Base-by-base conservation (phyloP, 2,888 invertebrate species). In the Oxystoma pomonae region DNA sequence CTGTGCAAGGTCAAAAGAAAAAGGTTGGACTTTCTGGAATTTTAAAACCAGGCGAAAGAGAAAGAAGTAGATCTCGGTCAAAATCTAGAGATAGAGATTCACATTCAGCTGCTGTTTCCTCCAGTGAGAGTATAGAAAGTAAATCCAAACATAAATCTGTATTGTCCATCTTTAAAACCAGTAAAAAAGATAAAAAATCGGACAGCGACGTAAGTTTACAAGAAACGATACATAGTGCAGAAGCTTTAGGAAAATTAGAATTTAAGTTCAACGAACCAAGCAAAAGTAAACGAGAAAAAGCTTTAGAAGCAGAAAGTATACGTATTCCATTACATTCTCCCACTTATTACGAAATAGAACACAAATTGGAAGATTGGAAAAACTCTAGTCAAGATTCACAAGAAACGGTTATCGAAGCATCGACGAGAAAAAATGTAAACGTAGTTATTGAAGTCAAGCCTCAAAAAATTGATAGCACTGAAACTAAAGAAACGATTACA, bases 281-380 rank as follows among this genome's bases (percentile, higher is more conserved):
- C 35, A 65, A 66, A 20, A 73, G 71, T 53, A 83, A 85, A 67
- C 87, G 87, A 75, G 89, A 89, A 69, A 84, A 85, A 57, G 83
- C 87, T 0, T 80, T 84, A 51, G 86, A 87, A 70, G 88, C 87
- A 0, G 82, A 82, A 57, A 83, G 85, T 61, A 87, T 91, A 60
- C 86, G 89, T 68, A 90, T 91, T 71, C 90, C 90, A 0, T 76
- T 91, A 63, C 89, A 88, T 67, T 90, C 90, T n/a, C 90, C 90
- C 1, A 88, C 88, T 0, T 88, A 88, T 66, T 89, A 88, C 73
- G 81, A 83, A 58, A 82, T 84, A 53, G 69, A 71, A 61, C 69
- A 58, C n/a, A 64, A 71, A 61, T 65, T 77, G 56, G 75, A 77
- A 63, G 77, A 79, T 59, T 73, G 75, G 62, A 77, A 78, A 63